Percentiles rank a stretch among this genome's conserved stretches.
These are phyloP conservation scores for Toxostoma redivivum DNA, from an alignment of 2,113 vertebrate species.

Conservation along the genomic window DNA sequence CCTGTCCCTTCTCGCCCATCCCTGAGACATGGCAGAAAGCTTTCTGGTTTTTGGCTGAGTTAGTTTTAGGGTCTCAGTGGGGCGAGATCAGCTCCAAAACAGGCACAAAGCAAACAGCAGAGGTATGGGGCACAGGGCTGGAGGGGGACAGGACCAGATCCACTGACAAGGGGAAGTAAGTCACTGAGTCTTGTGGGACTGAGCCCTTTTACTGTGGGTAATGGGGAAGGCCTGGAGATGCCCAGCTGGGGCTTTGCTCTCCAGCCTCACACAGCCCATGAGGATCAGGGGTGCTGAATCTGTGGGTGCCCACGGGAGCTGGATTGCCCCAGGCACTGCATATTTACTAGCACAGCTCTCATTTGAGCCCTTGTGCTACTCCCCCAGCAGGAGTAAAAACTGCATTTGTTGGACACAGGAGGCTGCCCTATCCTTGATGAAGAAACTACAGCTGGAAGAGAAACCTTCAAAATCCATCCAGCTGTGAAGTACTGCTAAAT, in stretches of 20 bases:
- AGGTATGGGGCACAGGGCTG: neutral
- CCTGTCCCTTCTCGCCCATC: neutral
- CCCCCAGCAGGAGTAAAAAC: neutral
- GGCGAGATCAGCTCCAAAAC: accelerated
- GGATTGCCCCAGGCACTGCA: accelerated
- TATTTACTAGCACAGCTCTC: neutral
- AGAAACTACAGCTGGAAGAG: neutral
- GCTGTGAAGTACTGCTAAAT: neutral
- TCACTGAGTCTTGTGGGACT: accelerated
- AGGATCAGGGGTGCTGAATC: neutral
- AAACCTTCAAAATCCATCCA: neutral
- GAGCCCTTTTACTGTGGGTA: neutral
- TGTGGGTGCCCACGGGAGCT: neutral
- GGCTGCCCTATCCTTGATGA: neutral
- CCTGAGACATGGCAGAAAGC: neutral
- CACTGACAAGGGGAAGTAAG: neutral
- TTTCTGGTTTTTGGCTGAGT: neutral
- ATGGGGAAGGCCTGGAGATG: neutral
- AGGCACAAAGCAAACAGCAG: neutral
- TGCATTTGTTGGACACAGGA: neutral
- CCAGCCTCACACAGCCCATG: neutral
- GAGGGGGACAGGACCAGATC: neutral
- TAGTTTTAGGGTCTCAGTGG: neutral
- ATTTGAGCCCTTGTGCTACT: neutral
- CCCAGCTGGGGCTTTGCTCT: neutral